These are phyloP conservation scores for Plagiodera versicolora DNA, from an alignment of 2,888 invertebrate genomes.

Conservation along the genomic window DNA sequence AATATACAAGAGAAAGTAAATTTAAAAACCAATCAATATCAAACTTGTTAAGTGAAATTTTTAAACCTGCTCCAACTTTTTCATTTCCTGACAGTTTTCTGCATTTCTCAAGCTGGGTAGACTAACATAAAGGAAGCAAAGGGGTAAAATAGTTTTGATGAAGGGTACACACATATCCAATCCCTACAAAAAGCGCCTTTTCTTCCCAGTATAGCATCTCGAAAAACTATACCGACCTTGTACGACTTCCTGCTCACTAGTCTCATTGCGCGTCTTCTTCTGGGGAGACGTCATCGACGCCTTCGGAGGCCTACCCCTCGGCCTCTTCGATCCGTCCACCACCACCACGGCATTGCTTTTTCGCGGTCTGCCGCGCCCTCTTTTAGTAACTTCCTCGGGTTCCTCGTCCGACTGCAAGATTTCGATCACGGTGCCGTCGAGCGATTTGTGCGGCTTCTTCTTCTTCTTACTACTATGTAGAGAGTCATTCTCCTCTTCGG, in stretches of 20 bases:
- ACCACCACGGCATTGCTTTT: constrained; percentile 1
- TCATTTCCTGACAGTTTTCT: too few species aligned
- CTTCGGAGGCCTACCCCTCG: constrained; percentile 41
- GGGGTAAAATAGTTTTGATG: too few species aligned
- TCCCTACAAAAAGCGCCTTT: too few species aligned
- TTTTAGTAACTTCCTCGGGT: constrained; percentile 13
- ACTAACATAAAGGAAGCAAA: too few species aligned
- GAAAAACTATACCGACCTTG: background rate
- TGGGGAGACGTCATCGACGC: constrained; percentile 27
- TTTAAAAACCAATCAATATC: too few species aligned
- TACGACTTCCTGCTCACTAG: constrained; percentile 27
- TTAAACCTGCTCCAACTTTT: too few species aligned
- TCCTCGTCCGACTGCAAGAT: constrained; percentile 40
- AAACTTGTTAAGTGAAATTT: too few species aligned
- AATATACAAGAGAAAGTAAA: too few species aligned
- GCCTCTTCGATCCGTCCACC: constrained; percentile 28
- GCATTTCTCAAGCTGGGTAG: too few species aligned
- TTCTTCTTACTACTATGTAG: constrained; percentile 23
- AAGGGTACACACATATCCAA: too few species aligned
- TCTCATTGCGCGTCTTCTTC: constrained; percentile 35
- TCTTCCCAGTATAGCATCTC: too few species aligned
- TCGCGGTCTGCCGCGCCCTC: constrained; percentile 19
- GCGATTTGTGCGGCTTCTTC: constrained; percentile 9
- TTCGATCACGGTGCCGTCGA: constrained; percentile 36
- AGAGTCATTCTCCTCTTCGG: constrained; percentile 44